phyloP scores from a whole-genome alignment of 1,140 invertebrate genomes.

The Dreissena polymorpha region DNA sequence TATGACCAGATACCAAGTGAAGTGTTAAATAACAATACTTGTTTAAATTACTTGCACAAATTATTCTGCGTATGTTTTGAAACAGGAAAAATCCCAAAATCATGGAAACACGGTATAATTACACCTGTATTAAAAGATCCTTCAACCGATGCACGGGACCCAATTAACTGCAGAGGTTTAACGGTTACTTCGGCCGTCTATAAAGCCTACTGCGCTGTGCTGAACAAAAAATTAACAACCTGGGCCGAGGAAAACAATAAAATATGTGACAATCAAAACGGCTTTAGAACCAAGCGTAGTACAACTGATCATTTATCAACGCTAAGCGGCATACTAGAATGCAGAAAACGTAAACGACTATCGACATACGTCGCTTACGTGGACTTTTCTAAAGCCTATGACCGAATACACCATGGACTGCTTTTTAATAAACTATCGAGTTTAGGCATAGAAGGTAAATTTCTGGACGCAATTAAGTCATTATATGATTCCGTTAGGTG shows the following conservation, averaged over 20 bases:
- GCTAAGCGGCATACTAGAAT: constrained; percentile 33
- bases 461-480: background rate
- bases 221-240: constrained; percentile 45
- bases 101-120: too few relatives aligned
- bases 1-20: too few relatives aligned
- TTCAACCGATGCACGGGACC: too few relatives aligned
- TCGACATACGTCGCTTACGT: constrained; percentile 26
- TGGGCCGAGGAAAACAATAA: constrained; percentile 29
- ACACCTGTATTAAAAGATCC: too few relatives aligned
- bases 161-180: too few relatives aligned
- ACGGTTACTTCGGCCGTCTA: background rate
- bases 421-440: constrained; percentile 7
- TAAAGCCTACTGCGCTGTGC: constrained; percentile 45
- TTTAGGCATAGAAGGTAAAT: constrained; percentile 1
- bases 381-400: constrained; percentile 34
- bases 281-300: constrained; percentile 38
- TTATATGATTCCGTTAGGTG: constrained; percentile 10
- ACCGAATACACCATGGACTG: background rate
- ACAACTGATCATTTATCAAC: constrained; percentile 48
- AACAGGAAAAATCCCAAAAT: too few relatives aligned
- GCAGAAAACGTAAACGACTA: constrained; percentile 4
- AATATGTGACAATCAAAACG: constrained; percentile 50
- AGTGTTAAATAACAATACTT: too few relatives aligned
- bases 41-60: too few relatives aligned
- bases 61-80: too few relatives aligned